Conservation (phyloP, 2,797 vertebrate species). For the Coendou prehensilis region DNA sequence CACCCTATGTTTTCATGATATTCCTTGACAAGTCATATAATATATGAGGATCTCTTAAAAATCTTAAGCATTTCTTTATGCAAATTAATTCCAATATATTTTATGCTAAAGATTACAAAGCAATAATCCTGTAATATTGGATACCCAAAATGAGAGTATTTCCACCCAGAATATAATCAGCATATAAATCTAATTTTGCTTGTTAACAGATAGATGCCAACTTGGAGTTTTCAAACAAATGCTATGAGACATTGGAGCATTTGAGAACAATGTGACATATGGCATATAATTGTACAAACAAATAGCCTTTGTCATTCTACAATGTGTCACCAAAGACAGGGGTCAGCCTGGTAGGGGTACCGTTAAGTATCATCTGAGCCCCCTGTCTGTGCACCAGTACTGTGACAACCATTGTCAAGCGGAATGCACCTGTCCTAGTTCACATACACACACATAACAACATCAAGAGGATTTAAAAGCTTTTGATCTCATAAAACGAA, state of each 20-base stretch:
- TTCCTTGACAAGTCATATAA: neutral
- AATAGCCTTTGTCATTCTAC: neutral
- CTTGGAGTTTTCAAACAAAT: neutral
- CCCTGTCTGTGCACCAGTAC: neutral
- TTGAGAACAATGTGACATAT: neutral
- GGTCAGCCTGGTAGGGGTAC: neutral
- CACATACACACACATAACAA: neutral
- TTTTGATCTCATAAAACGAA: conserved; percentile 25
- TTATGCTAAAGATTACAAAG: conserved; percentile 9
- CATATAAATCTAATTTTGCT: neutral
- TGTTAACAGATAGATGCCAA: neutral
- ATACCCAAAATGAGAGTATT: neutral
- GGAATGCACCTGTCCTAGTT: neutral
- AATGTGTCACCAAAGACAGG: neutral
- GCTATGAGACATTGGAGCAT: neutral
- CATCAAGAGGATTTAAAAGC: neutral
- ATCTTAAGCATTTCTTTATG: neutral
- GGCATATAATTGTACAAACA: neutral
- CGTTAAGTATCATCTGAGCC: neutral
- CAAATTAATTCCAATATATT: neutral
- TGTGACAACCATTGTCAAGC: neutral
- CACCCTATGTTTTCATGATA: neutral
- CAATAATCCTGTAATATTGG: neutral
- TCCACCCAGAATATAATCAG: neutral
- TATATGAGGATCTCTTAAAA: conserved; percentile 1